Evolutionary conservation across 2,113 vertebrate genomes (phyloP), one percentile per base, ranked within the genome.

Genomic region (Notothenia coriiceps): DNA sequence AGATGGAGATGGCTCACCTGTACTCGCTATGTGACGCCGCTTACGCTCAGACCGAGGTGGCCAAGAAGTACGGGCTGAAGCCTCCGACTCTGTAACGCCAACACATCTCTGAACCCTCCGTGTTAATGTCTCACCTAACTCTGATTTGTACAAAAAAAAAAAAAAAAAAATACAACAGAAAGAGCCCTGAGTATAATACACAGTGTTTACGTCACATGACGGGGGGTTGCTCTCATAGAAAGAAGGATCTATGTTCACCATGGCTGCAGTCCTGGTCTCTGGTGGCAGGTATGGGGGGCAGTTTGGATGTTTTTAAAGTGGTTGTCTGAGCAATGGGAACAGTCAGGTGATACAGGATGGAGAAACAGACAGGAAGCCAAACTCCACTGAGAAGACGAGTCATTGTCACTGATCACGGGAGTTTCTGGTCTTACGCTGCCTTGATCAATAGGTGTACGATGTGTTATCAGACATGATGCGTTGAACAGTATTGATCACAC

Each of bases 1-100:
- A 99, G 94, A 99, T 99, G 98, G 98, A 99, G 90, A 99, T 99
- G 98, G 98, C 98, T 62, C 98, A 99, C 86, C 95, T 99, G 68
- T 99, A 99, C 92, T 99, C 98, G 0, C 95, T 99, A 85, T 99
- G 98, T 70, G 98, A 99, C 72, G 98, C 98, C 86, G 98, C 98
- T 51, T 98, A 99, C 66, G 98, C 98, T 81, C 98, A 99, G 94
- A 99, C 98, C 12, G 98, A 99, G 94, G 98, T 99, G 90, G 98
- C 98, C 82, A 96, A 96, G 94, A 99, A 99, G 92, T 99, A 99
- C 0, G 98, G 98, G 77, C 96, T 99, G 93, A 99, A 99, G 90
- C 98, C 98, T 55, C 98, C 98, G 0, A 99, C 98, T 46, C 95
- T 99, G 93, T 99, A 98, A 97, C 94, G 56, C 61, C 74, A 60